These are phyloP conservation scores for Philereme transversata DNA, from an alignment of 2,888 invertebrate genomes.

Conservation along the genomic window DNA sequence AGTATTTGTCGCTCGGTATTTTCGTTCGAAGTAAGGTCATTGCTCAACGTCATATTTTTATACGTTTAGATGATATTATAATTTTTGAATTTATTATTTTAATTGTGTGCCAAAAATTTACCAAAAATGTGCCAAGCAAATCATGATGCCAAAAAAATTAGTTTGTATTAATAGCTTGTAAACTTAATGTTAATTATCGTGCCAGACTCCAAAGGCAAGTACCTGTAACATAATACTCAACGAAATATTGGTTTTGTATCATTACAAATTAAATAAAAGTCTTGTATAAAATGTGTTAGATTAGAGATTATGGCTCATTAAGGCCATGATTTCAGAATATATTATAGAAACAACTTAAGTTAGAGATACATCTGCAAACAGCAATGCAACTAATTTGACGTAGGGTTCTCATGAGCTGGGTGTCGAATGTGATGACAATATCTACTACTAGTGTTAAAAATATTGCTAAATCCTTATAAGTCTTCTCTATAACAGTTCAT, in stretches of 20 bases:
- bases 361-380: slow-evolving; percentile 40
- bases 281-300: background rate
- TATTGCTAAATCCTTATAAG: slow-evolving; percentile 34
- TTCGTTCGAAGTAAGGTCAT: slow-evolving; percentile 63
- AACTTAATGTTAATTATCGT: slow-evolving; percentile 39
- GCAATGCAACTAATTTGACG: slow-evolving; percentile 40
- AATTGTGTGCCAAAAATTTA: slow-evolving; percentile 62
- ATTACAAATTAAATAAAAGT: slow-evolving; percentile 28
- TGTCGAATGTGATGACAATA: slow-evolving; percentile 65
- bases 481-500: slow-evolving; percentile 22
- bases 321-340: slow-evolving; percentile 5
- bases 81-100: slow-evolving; percentile 54
- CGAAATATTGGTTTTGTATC: slow-evolving; percentile 47
- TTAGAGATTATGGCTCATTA: slow-evolving; percentile 17
- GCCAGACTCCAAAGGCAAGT: slow-evolving; percentile 67
- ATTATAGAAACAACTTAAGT: slow-evolving; percentile 9
- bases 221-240: slow-evolving; percentile 79
- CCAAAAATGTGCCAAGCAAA: slow-evolving; percentile 58
- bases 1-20: slow-evolving; percentile 79
- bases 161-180: slow-evolving; percentile 40
- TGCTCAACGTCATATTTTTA: slow-evolving; percentile 69
- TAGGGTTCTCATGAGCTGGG: slow-evolving; percentile 33
- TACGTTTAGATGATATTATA: slow-evolving; percentile 54
- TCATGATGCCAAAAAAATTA: slow-evolving; percentile 48
- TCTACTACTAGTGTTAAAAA: slow-evolving; percentile 48